Evolutionary conservation across 2,113 vertebrate species (phyloP).

Genomic region (Thryonomys swinderianus): DNA sequence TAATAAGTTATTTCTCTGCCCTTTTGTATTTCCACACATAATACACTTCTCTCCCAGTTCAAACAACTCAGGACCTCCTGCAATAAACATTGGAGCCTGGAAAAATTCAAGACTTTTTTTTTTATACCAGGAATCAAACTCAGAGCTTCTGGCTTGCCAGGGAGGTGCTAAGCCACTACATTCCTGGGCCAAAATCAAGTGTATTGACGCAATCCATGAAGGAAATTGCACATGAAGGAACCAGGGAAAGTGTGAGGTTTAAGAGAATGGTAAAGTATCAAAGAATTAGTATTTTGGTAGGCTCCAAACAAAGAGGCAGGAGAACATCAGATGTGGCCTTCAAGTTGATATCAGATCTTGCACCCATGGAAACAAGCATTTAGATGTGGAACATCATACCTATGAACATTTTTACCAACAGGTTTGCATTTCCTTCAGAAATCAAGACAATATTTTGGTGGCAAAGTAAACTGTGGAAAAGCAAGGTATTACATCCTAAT

Average conservation of each 20-base stretch:
- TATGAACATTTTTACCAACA: not conserved
- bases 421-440: not conserved
- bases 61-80: not conserved
- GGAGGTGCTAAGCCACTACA: too few relatives aligned
- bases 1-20: not conserved
- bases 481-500: not conserved
- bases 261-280: not conserved
- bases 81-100: not conserved
- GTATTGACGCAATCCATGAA: not conserved
- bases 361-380: not conserved
- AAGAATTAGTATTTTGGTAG: not conserved
- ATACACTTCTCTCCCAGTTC: not conserved
- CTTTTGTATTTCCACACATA: not conserved
- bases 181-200: not conserved
- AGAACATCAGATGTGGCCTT: not conserved
- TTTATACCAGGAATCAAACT: too few relatives aligned
- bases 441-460: not conserved
- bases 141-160: too few relatives aligned
- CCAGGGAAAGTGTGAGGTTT: not conserved
- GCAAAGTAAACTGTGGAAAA: constrained; percentile 15
- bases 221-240: not conserved
- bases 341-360: not conserved
- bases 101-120: too few relatives aligned
- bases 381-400: not conserved
- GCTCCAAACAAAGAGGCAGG: not conserved